These are phyloP conservation scores for Chrysodeixis includens DNA, from an alignment of 2,888 invertebrate genomes.

Conservation along the genomic window DNA sequence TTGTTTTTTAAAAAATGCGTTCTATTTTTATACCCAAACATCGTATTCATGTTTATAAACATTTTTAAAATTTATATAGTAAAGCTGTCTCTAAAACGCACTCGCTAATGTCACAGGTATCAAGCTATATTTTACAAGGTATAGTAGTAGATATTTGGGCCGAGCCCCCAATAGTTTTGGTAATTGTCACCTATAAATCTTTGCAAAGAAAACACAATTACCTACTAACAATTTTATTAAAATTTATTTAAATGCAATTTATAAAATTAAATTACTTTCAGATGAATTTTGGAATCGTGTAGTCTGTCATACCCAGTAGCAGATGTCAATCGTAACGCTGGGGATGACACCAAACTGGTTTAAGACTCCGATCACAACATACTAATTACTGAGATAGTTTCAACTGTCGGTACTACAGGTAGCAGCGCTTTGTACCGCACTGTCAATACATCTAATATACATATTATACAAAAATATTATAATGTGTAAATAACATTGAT, in stretches of 20 bases:
- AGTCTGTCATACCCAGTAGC: neutral
- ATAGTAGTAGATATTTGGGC: too few relatives aligned
- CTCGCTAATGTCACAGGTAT: too few relatives aligned
- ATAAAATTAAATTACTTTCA: constrained; percentile 51
- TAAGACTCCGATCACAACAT: neutral
- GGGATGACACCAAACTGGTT: neutral
- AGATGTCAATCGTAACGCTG: neutral
- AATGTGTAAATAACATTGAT: neutral
- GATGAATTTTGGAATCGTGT: constrained; percentile 22
- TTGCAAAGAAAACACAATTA: constrained; percentile 13
- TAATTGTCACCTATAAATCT: too few relatives aligned
- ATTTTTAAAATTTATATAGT: too few relatives aligned
- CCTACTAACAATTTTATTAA: constrained; percentile 46
- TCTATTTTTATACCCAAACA: too few relatives aligned
- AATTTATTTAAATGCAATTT: constrained; percentile 54
- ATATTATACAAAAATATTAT: constrained; percentile 3
- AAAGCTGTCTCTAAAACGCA: too few relatives aligned
- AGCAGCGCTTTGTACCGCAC: too few relatives aligned
- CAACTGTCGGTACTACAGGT: too few relatives aligned
- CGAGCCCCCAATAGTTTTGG: too few relatives aligned
- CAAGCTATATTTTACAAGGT: too few relatives aligned
- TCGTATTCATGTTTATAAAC: too few relatives aligned
- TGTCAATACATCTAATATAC: neutral
- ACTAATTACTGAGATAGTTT: neutral
- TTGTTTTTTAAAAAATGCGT: too few relatives aligned